Evolutionary conservation across 2,888 invertebrate genomes (phyloP), one percentile per base, ranked within the genome.

Genomic region (Eucriotettix oculatus): DNA sequence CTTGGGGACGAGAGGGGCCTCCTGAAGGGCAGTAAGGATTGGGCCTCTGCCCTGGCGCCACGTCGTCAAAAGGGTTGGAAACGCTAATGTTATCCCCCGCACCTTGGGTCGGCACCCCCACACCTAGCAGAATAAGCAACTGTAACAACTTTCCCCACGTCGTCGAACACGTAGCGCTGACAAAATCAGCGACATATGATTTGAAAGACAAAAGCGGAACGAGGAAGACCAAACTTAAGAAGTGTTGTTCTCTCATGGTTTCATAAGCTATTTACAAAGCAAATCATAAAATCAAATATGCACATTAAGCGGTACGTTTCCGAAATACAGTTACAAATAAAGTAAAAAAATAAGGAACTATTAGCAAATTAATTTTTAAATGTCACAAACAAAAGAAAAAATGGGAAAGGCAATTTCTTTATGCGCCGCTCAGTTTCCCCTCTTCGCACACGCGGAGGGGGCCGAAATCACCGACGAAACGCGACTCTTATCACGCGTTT

Each of bases 41-140:
- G 71, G 71, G 68, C 64, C 75, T 75, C 76, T 76, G 62, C 72
- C 72, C 74, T 57, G 82, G 80, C 72, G 82, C 82, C 66, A 80
- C 79, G 79, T 88, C 89, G 77, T 88, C 88, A 80, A 89, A 88
- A 68, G 88, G 89, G 80, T 88, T 88, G 75, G 86, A 87, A 75
- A 87, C 87, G 81, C 81, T 87, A 73, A 88, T 84, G 79, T 87
- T 87, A 82, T 87, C 87, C 71, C 75, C 75, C 70, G 77, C 77
- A 72, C 76, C 77, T 60, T 64, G 66, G 61, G 65, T 66, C 65
- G 66, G 65, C 61, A 67, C 66, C 55, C 67, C 67, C 65, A 64
- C 65, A 65, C 66, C 63, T 65, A 63, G 64, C 63, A 60, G 62
- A 48, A 48, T 48, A 48, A 48, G 48, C 48, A 48, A 48, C 48